These are phyloP conservation scores for Acanthochromis polyacanthus DNA, from an alignment of 2,113 vertebrate species.

Conservation along the genomic window DNA sequence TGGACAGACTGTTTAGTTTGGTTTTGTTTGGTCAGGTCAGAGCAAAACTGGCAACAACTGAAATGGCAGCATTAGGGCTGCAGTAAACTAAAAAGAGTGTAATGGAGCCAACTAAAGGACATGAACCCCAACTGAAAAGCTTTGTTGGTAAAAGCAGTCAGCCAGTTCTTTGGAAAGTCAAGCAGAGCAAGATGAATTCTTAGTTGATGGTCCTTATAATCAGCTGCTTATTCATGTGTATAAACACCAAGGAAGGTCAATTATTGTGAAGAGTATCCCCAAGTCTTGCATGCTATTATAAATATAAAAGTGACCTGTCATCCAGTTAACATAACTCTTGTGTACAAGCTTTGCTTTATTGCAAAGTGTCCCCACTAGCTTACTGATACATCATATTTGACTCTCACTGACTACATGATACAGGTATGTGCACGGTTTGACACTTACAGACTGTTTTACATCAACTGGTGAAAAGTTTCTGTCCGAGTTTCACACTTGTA, in stretches of 20 bases:
- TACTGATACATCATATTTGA: background rate
- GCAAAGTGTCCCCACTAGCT: background rate
- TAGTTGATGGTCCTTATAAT: background rate
- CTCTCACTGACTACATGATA: background rate
- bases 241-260: constrained; percentile 36
- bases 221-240: constrained; percentile 32
- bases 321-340: constrained; percentile 22
- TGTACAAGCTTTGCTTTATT: background rate
- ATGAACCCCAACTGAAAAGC: background rate
- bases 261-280: constrained; percentile 1
- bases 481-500: too few relatives aligned
- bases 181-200: constrained; percentile 9
- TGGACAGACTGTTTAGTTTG: constrained; percentile 1
- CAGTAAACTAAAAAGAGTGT: background rate
- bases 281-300: background rate
- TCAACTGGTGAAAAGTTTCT: too few relatives aligned
- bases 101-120: background rate
- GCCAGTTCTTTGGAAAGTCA: constrained; percentile 6
- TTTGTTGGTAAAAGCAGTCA: constrained; percentile 3
- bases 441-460: background rate
- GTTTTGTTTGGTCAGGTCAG: background rate
- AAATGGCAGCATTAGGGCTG: background rate
- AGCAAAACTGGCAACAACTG: background rate
- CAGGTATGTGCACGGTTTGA: too few relatives aligned
- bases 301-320: constrained; percentile 45